Evolutionary conservation across 2,797 vertebrate genomes (phyloP).

Genomic region (Pseudochaenichthys georgianus): DNA sequence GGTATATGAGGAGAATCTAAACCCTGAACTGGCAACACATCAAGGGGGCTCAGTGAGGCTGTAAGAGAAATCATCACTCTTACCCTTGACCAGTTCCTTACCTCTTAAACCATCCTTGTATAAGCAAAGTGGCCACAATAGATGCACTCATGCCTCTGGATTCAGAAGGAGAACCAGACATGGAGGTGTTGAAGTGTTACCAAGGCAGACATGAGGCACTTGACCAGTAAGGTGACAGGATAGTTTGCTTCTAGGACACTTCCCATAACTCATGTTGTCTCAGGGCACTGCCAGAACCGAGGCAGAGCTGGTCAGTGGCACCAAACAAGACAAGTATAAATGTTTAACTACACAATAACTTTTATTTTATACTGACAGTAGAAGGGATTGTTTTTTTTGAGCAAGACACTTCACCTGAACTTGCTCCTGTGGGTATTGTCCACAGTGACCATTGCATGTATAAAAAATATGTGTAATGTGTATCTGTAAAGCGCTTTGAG

Average conservation of each 20-base stretch:
- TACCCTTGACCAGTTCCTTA: neutral
- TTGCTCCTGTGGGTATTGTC: too few species aligned
- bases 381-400: neutral
- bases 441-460: too few species aligned
- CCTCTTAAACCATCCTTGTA: neutral
- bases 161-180: slow-evolving; percentile 4
- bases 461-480: too few species aligned
- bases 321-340: neutral
- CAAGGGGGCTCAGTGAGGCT: neutral
- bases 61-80: neutral
- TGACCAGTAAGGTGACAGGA: neutral
- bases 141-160: neutral
- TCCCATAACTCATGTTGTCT: slow-evolving; percentile 10
- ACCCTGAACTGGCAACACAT: slow-evolving; percentile 2
- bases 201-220: slow-evolving; percentile 8
- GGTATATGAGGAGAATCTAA: slow-evolving; percentile 1
- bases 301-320: neutral
- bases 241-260: slow-evolving; percentile 5
- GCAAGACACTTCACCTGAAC: too few species aligned
- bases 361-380: neutral
- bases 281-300: neutral
- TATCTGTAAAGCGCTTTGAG: too few species aligned
- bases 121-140: neutral
- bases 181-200: slow-evolving; percentile 15
- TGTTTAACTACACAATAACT: neutral